These are phyloP conservation scores for Pollicipes pollicipes DNA, from an alignment of 1,140 invertebrate species.

Conservation along the genomic window DNA sequence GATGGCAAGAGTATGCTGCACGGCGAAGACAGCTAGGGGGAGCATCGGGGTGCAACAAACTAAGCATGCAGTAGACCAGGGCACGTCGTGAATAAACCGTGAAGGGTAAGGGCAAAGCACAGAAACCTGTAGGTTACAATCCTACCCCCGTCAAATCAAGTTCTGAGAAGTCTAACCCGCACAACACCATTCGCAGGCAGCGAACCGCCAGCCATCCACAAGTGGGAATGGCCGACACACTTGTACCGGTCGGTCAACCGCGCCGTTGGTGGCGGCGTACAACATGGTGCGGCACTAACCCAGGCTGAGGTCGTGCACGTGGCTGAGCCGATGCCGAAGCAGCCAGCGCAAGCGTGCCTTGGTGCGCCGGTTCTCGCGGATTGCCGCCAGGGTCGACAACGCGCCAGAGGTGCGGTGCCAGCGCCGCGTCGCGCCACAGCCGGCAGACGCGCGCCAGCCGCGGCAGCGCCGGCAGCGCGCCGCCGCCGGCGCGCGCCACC, in stretches of 20 bases:
- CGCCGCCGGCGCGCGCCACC: background rate
- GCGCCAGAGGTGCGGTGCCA: constrained; percentile 47
- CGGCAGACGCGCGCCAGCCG: constrained; percentile 51
- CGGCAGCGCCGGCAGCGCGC: background rate
- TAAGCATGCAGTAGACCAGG: constrained; percentile 44
- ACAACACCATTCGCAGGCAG: constrained; percentile 44
- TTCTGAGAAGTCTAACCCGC: constrained; percentile 50
- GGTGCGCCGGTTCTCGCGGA: constrained; percentile 45
- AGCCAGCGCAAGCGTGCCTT: constrained; percentile 53
- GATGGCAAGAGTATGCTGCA: too few relatives aligned
- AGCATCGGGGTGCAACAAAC: too few relatives aligned
- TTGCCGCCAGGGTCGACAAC: constrained; percentile 49
- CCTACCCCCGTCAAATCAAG: constrained; percentile 39
- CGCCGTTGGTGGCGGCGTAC: too few relatives aligned
- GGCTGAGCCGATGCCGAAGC: constrained; percentile 46
- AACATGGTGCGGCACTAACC: constrained; percentile 39
- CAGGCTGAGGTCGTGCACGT: constrained; percentile 52
- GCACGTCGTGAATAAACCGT: too few relatives aligned
- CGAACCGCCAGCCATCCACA: too few relatives aligned
- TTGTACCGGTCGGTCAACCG: background rate
- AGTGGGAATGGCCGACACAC: too few relatives aligned
- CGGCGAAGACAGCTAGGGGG: too few relatives aligned
- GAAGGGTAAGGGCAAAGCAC: too few relatives aligned
- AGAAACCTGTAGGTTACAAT: constrained; percentile 58
- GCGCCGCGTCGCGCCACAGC: constrained; percentile 48